phyloP scores from a whole-genome alignment of 2,113 vertebrate genomes.

The Saguinus imperator region DNA sequence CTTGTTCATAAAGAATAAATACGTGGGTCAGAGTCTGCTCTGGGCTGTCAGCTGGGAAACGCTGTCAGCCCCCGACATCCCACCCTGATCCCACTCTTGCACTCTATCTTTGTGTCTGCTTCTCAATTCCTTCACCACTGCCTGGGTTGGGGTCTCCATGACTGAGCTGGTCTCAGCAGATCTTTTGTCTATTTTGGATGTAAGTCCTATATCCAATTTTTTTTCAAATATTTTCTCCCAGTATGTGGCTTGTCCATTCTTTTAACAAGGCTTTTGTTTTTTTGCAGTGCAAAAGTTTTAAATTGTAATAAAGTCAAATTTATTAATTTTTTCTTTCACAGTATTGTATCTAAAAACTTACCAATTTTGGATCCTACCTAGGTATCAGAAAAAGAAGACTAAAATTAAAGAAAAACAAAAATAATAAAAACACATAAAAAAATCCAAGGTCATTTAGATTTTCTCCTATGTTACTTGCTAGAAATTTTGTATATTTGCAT shows the following conservation, averaged over 20 bases:
- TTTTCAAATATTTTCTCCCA: neutral
- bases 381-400: no score
- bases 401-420: no score
- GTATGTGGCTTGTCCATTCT: neutral
- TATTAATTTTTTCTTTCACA: neutral
- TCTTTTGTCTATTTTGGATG: neutral
- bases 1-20: no score
- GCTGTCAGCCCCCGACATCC: no score
- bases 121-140: no score
- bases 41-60: no score
- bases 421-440: no score
- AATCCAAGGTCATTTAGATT: neutral
- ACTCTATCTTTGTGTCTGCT: no score
- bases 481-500: neutral
- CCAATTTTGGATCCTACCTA: no score
- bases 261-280: neutral
- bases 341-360: neutral
- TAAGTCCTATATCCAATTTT: neutral
- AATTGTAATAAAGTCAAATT: neutral
- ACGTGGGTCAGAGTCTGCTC: no score
- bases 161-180: neutral
- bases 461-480: neutral
- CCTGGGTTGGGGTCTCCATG: no score
- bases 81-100: no score
- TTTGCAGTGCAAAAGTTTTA: neutral